Evolutionary conservation across 2,797 vertebrate genomes (phyloP).

Genomic region (Pygocentrus nattereri): DNA sequence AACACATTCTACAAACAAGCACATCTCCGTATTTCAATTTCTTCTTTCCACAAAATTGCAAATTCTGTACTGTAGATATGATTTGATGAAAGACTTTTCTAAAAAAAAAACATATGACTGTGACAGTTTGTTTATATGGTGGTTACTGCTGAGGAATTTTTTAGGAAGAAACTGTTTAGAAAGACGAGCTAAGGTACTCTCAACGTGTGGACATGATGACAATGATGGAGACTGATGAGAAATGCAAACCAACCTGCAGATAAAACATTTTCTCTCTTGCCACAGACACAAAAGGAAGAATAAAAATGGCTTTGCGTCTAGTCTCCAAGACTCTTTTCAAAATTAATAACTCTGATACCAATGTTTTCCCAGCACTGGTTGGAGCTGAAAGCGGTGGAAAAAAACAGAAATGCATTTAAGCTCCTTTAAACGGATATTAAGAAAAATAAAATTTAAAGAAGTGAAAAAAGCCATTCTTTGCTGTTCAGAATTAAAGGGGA

Average conservation of each 20-base stretch:
- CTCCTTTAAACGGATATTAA: too few species aligned
- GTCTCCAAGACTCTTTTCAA: constrained; percentile 94
- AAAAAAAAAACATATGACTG: background rate
- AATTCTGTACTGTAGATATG: background rate
- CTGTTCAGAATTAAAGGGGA: too few species aligned
- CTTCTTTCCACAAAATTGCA: background rate
- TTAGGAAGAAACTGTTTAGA: background rate
- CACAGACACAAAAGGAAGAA: constrained; percentile 96
- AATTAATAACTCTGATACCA: constrained; percentile 95
- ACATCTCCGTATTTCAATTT: background rate
- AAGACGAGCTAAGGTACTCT: background rate
- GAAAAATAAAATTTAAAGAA: too few species aligned
- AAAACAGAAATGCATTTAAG: background rate
- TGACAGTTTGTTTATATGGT: background rate
- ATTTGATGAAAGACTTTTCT: background rate
- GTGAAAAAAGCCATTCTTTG: too few species aligned
- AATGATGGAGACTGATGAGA: background rate
- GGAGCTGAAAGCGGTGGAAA: constrained; percentile 81
- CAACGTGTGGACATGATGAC: background rate
- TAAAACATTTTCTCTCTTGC: constrained; percentile 97
- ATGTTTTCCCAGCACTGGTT: constrained; percentile 97
- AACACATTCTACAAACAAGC: constrained; percentile 84
- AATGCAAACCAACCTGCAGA: constrained; percentile 84
- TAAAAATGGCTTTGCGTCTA: constrained; percentile 92
- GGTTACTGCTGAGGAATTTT: background rate